Conservation (phyloP, 2,113 vertebrate genomes). For the Falcunculus frontatus region DNA sequence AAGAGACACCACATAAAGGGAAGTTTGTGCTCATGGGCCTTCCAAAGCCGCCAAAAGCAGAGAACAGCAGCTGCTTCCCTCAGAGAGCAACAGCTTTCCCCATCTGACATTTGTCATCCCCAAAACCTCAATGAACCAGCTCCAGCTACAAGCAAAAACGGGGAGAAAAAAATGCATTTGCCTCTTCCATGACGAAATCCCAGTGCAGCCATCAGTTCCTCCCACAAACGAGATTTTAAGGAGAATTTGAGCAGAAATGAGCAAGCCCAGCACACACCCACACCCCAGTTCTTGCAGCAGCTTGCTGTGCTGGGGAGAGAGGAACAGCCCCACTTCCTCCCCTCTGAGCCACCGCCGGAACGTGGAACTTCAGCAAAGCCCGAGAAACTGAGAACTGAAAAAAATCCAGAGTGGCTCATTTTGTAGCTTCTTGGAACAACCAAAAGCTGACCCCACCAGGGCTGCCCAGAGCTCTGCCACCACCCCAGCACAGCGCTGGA, state of each 20-base stretch:
- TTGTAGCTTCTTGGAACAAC: not conserved
- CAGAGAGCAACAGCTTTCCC: not conserved
- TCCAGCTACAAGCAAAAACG: not conserved
- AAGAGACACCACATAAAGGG: not conserved
- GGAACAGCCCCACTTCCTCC: not conserved
- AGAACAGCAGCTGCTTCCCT: not conserved
- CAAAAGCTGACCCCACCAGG: not conserved
- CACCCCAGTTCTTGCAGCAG: not conserved
- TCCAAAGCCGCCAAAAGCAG: not conserved
- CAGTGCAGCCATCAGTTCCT: not conserved
- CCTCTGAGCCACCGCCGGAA: not conserved
- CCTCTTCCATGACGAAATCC: not conserved
- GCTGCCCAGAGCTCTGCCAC: not conserved
- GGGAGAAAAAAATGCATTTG: fast-evolving
- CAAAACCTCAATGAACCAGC: not conserved
- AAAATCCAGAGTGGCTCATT: fast-evolving
- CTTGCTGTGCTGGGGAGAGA: not conserved
- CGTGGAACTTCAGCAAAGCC: not conserved
- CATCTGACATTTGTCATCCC: not conserved
- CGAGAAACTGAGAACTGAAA: not conserved
- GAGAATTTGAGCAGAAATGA: fast-evolving
- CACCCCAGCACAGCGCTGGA: not conserved
- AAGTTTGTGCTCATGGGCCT: not conserved
- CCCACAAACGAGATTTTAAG: fast-evolving
- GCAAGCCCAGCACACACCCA: fast-evolving